Evolutionary conservation across 2,888 invertebrate genomes (phyloP).

Genomic region (Auanema freiburgensis): DNA sequence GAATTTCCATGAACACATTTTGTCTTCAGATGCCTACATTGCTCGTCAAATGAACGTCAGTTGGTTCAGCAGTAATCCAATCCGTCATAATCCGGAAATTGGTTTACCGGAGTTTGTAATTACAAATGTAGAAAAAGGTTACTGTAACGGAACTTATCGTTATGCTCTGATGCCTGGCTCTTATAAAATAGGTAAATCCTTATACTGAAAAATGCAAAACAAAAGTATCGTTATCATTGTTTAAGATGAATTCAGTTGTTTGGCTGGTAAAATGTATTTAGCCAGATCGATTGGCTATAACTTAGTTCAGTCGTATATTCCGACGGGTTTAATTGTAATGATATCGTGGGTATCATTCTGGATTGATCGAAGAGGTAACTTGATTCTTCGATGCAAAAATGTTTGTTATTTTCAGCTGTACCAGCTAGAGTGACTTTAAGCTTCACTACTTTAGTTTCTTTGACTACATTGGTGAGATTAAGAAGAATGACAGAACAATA

Average conservation of each 20-base stretch:
- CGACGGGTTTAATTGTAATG: conserved; percentile 47
- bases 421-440: conserved; percentile 61
- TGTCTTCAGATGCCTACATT: conserved; percentile 55
- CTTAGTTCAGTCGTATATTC: conserved; percentile 55
- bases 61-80: conserved; percentile 57
- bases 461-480: conserved; percentile 54
- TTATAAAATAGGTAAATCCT: conserved; percentile 45
- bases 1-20: background rate
- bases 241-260: conserved; percentile 59
- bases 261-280: conserved; percentile 52
- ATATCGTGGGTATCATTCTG: conserved; percentile 53
- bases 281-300: conserved; percentile 62
- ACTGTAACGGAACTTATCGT: conserved; percentile 52
- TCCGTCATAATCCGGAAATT: conserved; percentile 59
- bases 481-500: conserved; percentile 5
- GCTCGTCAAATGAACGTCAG: conserved; percentile 60
- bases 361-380: conserved; percentile 53
- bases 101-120: conserved; percentile 58
- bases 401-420: conserved; percentile 46
- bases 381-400: background rate
- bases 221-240: conserved; percentile 1
- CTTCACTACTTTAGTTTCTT: conserved; percentile 61
- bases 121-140: conserved; percentile 40
- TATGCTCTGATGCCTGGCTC: conserved; percentile 56
- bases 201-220: conserved; percentile 3